phyloP scores from a whole-genome alignment of 2,888 invertebrate genomes.

The Conus canariensis region DNA sequence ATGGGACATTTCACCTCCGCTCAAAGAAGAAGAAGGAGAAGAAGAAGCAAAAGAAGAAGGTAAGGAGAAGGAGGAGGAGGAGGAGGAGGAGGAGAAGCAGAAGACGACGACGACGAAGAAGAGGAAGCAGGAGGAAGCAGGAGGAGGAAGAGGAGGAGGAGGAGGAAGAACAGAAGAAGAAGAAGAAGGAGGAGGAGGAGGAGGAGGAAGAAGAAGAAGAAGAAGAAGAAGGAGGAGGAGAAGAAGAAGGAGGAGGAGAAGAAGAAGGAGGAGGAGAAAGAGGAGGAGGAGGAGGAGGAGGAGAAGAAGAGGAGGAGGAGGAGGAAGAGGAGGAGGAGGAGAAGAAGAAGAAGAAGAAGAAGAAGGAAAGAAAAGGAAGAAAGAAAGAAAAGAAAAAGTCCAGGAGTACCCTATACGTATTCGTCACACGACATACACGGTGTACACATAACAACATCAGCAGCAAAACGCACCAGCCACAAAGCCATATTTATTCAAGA shows the following conservation, averaged over 20 bases:
- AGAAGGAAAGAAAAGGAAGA: neutral
- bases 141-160: neutral
- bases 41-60: neutral
- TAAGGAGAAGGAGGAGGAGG: too few relatives aligned
- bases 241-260: neutral
- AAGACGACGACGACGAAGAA: neutral
- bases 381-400: too few relatives aligned
- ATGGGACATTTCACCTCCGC: too few relatives aligned
- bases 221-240: neutral
- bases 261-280: neutral
- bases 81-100: neutral
- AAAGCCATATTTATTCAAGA: too few relatives aligned
- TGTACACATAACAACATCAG: too few relatives aligned
- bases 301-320: neutral
- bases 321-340: neutral
- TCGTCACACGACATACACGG: too few relatives aligned
- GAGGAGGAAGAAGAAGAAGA: neutral
- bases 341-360: neutral
- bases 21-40: neutral
- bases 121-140: neutral
- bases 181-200: neutral
- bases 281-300: neutral
- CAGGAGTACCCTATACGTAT: too few relatives aligned
- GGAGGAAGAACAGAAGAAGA: neutral
- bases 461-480: too few relatives aligned